Base-by-base conservation (phyloP, 23 tunicate species). In the Clavelina lepadiformis region DNA sequence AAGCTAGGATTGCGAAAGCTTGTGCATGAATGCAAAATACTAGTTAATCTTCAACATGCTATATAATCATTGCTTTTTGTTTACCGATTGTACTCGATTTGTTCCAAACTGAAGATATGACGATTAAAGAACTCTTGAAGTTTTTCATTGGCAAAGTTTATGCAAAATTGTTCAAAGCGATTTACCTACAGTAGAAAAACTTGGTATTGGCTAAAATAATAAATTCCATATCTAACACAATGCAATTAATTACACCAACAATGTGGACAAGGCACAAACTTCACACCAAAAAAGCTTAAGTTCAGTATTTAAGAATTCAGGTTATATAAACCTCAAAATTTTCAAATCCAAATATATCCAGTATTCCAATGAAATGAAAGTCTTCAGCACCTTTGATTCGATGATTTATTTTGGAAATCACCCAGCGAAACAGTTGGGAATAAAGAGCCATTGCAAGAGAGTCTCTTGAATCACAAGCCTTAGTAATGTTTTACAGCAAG, bases 301-400 rank as follows among this genome's bases (percentile, higher is more conserved):
- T n/a, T n/a, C n/a, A n/a, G n/a, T n/a, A n/a, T n/a, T n/a, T n/a
- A n/a, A 44, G 18, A 13, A 22, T 15, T 0, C 19, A 28, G n/a
- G n/a, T n/a, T n/a, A n/a, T n/a, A n/a, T n/a, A 56, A 4, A 88
- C 96, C 55, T 84, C 61, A 73, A 92, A 92, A 51, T 92, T 92
- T 73, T 92, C 98, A 60, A 92, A 92, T 3, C 98, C 98, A 51
- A 92, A 92, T 32, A 92, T 92, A 41, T 92, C 98, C 28, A 92
- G 61, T 61, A 92, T 72, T 24, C 98, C 98, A 57, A 92, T 92
- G 53, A 83, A 92, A 67, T 88, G 88, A 53, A 88, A 88, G 55
- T 88, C 88, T 30, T 88, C 91, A 3, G 93, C 82, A 1, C 91
- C 91, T 52, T 78, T 78, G 46, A 92, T 83, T 36, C 73, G 34